These are phyloP conservation scores for Pantelozetes paolii DNA, from an alignment of 2,888 invertebrate species.

Conservation along the genomic window DNA sequence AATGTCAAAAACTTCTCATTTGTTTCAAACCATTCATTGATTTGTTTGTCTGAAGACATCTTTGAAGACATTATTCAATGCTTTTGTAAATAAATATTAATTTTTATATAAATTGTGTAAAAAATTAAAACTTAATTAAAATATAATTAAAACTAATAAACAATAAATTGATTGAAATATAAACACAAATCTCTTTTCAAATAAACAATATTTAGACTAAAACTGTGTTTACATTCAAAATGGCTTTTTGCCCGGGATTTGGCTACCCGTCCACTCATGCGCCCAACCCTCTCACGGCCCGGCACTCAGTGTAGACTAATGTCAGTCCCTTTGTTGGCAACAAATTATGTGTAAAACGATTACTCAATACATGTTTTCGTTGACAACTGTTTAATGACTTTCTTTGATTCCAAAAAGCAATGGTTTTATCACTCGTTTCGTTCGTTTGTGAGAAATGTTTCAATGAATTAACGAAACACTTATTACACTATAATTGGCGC, in stretches of 20 bases:
- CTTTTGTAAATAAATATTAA: background rate
- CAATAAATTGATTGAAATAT: slow-evolving; percentile 1
- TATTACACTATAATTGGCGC: no score
- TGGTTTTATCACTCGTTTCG: no score
- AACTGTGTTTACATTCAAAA: slow-evolving; percentile 33
- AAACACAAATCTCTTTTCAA: background rate
- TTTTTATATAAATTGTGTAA: background rate
- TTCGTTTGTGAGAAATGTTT: no score
- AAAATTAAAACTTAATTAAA: slow-evolving; percentile 10
- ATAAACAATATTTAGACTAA: background rate
- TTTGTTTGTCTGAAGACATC: background rate
- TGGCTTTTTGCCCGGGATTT: slow-evolving; percentile 28
- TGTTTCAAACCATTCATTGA: background rate
- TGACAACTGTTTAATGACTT: no score
- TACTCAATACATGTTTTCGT: no score
- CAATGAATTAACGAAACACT: no score
- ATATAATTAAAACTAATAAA: slow-evolving; percentile 18
- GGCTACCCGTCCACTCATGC: background rate
- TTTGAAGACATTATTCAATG: background rate
- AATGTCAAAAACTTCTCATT: slow-evolving; percentile 26
- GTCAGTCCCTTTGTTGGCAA: no score
- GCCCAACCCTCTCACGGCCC: background rate
- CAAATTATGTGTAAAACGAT: no score
- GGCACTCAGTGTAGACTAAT: no score
- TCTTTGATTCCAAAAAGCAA: no score